phyloP scores from a whole-genome alignment of 2,888 invertebrate species.

The Parelbella ahira region DNA sequence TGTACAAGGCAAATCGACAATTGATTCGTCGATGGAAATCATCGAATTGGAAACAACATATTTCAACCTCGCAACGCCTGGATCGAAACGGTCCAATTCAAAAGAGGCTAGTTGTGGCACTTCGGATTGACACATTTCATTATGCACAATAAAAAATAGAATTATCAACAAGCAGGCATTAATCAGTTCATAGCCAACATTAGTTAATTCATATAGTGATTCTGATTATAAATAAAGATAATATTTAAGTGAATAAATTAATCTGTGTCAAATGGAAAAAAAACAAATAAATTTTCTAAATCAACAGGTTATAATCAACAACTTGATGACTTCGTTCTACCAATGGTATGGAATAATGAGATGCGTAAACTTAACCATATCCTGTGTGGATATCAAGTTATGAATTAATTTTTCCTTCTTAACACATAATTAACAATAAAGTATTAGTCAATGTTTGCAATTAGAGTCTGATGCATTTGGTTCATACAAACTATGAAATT shows the following conservation, averaged over 20 bases:
- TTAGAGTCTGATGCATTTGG: too few species aligned
- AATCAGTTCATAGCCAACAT: conserved; percentile 47
- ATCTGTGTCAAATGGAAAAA: conserved; percentile 47
- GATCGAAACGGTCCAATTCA: conserved; percentile 38
- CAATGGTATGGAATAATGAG: too few species aligned
- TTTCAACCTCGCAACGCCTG: conserved; percentile 52
- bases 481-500: too few species aligned
- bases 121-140: conserved; percentile 8
- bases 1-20: too few species aligned
- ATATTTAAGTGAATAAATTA: conserved; percentile 60
- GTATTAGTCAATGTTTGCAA: too few species aligned
- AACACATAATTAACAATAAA: too few species aligned
- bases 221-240: too few species aligned
- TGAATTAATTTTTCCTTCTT: too few species aligned
- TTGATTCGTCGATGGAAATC: too few species aligned
- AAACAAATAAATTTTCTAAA: conserved; percentile 45
- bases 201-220: conserved; percentile 33
- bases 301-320: conserved; percentile 35
- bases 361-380: too few species aligned
- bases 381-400: too few species aligned
- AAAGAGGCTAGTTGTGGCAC: conserved; percentile 44
- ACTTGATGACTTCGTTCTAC: conserved; percentile 26
- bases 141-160: conserved; percentile 16
- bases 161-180: conserved; percentile 39
- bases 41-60: too few species aligned